Evolutionary conservation across 2,888 invertebrate genomes (phyloP).

Genomic region (Diarsia rubi): DNA sequence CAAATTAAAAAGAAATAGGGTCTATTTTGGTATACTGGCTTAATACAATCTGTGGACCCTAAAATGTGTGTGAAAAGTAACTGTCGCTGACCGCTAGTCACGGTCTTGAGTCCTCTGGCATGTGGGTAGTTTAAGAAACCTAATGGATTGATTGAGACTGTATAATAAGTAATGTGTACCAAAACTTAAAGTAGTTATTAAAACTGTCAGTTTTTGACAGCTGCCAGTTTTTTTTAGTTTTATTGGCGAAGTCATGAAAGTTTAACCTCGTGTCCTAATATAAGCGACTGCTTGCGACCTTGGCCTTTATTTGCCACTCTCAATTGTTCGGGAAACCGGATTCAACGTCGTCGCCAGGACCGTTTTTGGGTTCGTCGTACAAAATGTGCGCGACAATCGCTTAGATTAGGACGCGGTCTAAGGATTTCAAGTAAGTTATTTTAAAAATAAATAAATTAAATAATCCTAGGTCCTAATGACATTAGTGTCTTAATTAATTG

Average conservation of each 20-base stretch:
- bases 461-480: background rate
- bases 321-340: background rate
- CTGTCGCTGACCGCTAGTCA: background rate
- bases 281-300: background rate
- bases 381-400: background rate
- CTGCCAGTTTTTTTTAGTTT: slow-evolving; percentile 2
- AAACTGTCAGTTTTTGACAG: background rate
- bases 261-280: background rate
- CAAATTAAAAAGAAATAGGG: background rate
- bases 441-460: background rate
- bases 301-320: background rate
- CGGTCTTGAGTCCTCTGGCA: background rate
- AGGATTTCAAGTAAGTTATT: background rate
- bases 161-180: background rate
- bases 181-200: slow-evolving; percentile 1
- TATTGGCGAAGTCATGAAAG: background rate
- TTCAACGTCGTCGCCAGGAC: too few relatives aligned
- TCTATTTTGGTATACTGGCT: background rate
- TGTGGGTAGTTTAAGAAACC: background rate
- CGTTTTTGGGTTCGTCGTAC: background rate
- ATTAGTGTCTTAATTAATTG: slow-evolving; percentile 12
- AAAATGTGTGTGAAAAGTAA: background rate
- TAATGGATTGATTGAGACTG: background rate
- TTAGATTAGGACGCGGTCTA: background rate
- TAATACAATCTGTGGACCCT: background rate